Base-by-base conservation (phyloP, 2,888 invertebrate species). In the Nasonovia ribisnigri region DNA sequence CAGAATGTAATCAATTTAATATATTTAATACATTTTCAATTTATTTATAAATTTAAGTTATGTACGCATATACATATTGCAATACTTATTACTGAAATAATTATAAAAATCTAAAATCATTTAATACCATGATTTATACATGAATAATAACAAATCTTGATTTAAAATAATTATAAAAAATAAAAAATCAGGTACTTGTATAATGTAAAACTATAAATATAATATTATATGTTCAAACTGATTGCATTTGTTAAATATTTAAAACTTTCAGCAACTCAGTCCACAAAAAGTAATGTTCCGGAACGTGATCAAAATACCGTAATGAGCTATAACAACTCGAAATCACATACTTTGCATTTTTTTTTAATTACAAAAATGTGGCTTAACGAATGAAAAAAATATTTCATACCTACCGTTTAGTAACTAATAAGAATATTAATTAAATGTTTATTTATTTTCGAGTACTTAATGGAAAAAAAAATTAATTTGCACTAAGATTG, bases 281-380 rank as follows among this genome's bases (percentile, higher is more conserved):
- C 29, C 26, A 42, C 36, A 48, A 87, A 87, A 84, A 57, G 24
- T 67, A 92, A 60, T 91, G 91, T 91, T 57, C 60, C 60, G 36
- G 92, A 92, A 92, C 87, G 48, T 87, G 48, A 87, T 60, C 26
- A 87, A 46, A 57, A 92, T 46, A 87, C 67, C 77, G 42, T 90
- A 91, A 29, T 42, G 67, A 77, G 51, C 46, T 77, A 77, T 77
- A 36, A 29, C 42, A 5, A 3, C n/a, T 46, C 26, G 90, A 90
- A 90, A 77, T 77, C 48, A 26, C 67, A 36, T 36, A 77, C 36
- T n/a, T 48, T 36, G 67, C 67, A 48, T 46, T 46, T n/a, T 86
- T 54, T 57, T 57, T 57, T 91, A 43, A 54, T 91, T 48, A 87
- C 29, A 42, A 87, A 60, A 92, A 48, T 87, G 29, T 48, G 46